Evolutionary conservation across 2,888 invertebrate genomes (phyloP).

Genomic region (Mamestra brassicae): DNA sequence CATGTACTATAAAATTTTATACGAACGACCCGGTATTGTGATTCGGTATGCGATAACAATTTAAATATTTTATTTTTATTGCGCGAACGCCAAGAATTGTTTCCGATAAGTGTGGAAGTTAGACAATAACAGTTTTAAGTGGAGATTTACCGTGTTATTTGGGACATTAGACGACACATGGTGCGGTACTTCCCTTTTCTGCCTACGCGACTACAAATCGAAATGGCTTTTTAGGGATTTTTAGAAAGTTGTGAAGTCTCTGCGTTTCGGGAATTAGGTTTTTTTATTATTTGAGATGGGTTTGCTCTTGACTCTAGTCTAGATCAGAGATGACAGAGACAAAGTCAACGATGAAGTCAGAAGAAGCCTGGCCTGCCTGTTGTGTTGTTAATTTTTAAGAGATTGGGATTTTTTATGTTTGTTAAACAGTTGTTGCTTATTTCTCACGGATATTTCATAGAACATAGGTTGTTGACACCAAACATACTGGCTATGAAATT

Average conservation of each 20-base stretch:
- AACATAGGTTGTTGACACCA: no score
- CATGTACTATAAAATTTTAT: slow-evolving; percentile 73
- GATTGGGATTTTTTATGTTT: neutral
- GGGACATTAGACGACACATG: slow-evolving; percentile 58
- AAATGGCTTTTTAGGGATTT: slow-evolving; percentile 33
- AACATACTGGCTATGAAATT: neutral
- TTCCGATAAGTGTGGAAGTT: slow-evolving; percentile 69
- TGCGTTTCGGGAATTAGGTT: neutral
- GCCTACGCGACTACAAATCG: slow-evolving; percentile 43
- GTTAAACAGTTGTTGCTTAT: neutral
- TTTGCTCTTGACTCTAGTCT: no score
- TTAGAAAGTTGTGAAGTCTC: slow-evolving; percentile 15
- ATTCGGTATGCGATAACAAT: slow-evolving; percentile 69
- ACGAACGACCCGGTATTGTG: slow-evolving; percentile 62
- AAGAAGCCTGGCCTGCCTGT: no score
- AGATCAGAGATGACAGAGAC: no score
- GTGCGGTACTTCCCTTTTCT: slow-evolving; percentile 42
- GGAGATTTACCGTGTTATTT: slow-evolving; percentile 64
- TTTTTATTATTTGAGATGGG: neutral
- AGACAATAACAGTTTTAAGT: slow-evolving; percentile 68
- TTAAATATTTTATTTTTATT: slow-evolving; percentile 74
- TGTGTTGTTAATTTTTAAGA: no score
- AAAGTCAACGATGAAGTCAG: no score
- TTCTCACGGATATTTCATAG: neutral
- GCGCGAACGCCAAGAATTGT: slow-evolving; percentile 65